Conservation (phyloP, 2,113 vertebrate species). For the Pardalotus punctatus region DNA sequence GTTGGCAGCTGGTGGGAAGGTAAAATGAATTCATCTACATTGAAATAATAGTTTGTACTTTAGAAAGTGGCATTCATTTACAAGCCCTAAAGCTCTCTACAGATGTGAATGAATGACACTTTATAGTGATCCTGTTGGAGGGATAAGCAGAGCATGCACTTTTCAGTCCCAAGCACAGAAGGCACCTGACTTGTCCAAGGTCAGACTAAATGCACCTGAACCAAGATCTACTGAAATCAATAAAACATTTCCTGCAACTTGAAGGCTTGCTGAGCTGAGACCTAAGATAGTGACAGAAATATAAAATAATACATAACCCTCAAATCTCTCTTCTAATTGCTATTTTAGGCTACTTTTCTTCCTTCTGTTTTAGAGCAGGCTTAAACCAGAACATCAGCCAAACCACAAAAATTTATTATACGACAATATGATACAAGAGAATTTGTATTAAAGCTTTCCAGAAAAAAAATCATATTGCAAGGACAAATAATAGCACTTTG, state of each 20-base stretch:
- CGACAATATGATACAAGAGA: background rate
- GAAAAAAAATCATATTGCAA: background rate
- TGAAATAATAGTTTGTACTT: slow-evolving; percentile 10
- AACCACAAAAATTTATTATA: background rate
- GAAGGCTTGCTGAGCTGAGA: background rate
- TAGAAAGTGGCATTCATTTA: background rate
- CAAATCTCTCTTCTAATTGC: slow-evolving; percentile 8
- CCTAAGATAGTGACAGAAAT: background rate
- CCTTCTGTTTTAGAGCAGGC: slow-evolving; percentile 11
- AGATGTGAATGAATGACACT: slow-evolving; percentile 4
- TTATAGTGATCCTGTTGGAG: background rate
- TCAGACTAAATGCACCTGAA: background rate
- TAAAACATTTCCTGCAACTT: background rate
- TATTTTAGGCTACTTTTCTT: slow-evolving; percentile 50
- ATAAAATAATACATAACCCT: background rate
- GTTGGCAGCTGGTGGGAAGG: background rate
- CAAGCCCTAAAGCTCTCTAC: background rate
- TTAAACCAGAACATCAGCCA: background rate
- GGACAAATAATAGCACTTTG: background rate
- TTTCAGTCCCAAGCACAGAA: background rate
- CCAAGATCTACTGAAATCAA: background rate
- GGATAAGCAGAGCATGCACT: background rate
- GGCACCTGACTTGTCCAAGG: background rate
- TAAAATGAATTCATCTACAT: background rate
- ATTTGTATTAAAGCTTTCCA: slow-evolving; percentile 8